phyloP scores from a whole-genome alignment of 1,140 invertebrate species.

The Andricus grossulariae region DNA sequence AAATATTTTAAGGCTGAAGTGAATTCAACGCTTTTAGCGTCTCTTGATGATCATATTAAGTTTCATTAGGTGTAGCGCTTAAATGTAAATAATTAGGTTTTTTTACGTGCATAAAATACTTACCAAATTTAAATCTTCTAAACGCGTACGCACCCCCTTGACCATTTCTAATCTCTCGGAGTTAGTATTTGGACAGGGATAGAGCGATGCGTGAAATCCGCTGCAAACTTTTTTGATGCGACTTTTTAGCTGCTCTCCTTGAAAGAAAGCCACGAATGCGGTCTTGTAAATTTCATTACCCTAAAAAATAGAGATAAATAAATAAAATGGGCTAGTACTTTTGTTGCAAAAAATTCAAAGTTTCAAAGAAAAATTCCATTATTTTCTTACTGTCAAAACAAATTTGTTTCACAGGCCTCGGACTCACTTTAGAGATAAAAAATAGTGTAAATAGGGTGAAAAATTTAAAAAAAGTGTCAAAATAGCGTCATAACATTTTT shows the following conservation, averaged over 20 bases:
- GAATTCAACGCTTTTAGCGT: not conserved
- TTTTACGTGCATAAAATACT: not conserved
- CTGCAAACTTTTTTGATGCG: slow-evolving; percentile 98
- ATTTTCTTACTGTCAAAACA: too few relatives aligned
- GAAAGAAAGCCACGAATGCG: slow-evolving; percentile 99
- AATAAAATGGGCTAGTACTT: not conserved
- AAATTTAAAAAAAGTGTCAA: too few relatives aligned
- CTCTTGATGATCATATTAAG: not conserved
- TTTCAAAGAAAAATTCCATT: too few relatives aligned
- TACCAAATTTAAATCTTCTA: slow-evolving; percentile 91
- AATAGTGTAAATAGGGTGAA: too few relatives aligned
- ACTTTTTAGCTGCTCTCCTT: slow-evolving; percentile 99
- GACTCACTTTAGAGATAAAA: too few relatives aligned
- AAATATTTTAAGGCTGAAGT: not conserved
- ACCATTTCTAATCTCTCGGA: slow-evolving; percentile 95
- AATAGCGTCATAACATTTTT: too few relatives aligned
- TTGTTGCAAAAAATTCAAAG: too few relatives aligned
- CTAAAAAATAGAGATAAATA: slow-evolving; percentile 7
- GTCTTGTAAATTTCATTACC: slow-evolving; percentile 97
- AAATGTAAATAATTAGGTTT: not conserved
- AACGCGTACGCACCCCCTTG: slow-evolving; percentile 93
- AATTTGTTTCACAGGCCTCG: too few relatives aligned
- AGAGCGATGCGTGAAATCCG: slow-evolving; percentile 96
- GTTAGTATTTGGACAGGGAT: slow-evolving; percentile 94
- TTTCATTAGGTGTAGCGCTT: not conserved